A percentile compares a stretch with the other conserved stretches of the same genome.
These are phyloP conservation scores for Drosophila lacteicornis DNA, from an alignment of 1,140 invertebrate genomes.

Conservation along the genomic window DNA sequence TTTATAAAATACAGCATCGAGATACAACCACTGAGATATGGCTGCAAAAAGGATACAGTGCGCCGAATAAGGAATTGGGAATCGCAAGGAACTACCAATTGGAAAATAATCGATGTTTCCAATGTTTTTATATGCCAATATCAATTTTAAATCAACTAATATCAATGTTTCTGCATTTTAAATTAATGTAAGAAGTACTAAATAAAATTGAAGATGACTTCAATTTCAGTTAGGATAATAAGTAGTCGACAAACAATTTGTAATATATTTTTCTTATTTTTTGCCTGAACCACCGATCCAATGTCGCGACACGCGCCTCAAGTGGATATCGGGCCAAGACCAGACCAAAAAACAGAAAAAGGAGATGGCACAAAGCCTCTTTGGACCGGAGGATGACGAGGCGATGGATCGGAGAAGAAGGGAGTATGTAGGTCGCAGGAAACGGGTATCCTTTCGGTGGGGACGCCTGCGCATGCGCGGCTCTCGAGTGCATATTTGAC, in stretches of 20 bases:
- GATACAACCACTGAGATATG: too few species aligned
- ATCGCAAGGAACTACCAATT: too few species aligned
- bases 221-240: background rate
- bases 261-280: background rate
- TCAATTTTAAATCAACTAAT: background rate
- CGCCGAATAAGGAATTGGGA: too few species aligned
- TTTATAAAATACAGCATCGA: too few species aligned
- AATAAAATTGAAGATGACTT: background rate
- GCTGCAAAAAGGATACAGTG: too few species aligned
- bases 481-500: slow-evolving; percentile 69
- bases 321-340: slow-evolving; percentile 11
- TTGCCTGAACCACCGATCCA: background rate
- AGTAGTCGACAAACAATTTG: background rate
- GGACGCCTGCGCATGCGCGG: slow-evolving; percentile 61
- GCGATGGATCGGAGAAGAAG: background rate
- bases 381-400: background rate
- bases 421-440: slow-evolving; percentile 2
- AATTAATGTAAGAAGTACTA: too few species aligned
- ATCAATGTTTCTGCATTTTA: background rate
- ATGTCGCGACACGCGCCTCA: slow-evolving; percentile 21
- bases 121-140: too few species aligned
- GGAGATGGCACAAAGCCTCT: background rate
- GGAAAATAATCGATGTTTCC: background rate
- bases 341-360: slow-evolving; percentile 11
- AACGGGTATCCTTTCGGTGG: slow-evolving; percentile 22